A percentile compares a stretch with the other conserved stretches of the same genome.
Conservation (phyloP, 2,888 invertebrate species). For the Antitype chi region DNA sequence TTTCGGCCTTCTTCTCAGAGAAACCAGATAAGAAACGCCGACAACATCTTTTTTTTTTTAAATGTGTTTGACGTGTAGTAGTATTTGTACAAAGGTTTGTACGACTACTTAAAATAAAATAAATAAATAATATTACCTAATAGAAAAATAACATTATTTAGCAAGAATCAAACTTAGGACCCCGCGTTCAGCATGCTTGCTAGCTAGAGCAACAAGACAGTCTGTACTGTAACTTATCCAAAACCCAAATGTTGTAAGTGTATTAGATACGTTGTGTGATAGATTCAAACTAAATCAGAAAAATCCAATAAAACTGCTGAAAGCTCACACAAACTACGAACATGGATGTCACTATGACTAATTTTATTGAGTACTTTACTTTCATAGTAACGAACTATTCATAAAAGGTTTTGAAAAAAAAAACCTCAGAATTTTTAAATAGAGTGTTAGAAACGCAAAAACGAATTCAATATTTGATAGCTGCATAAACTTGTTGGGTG, state of each 20-base stretch:
- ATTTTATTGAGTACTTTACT: conserved; percentile 1
- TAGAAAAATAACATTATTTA: no score
- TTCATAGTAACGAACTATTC: not conserved
- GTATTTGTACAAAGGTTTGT: no score
- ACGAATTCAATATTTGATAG: not conserved
- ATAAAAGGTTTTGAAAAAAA: not conserved
- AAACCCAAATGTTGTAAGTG: not conserved
- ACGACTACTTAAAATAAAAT: no score
- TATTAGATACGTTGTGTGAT: not conserved
- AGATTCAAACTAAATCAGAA: not conserved
- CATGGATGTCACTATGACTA: not conserved
- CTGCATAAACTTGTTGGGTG: not conserved
- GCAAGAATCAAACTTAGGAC: not conserved
- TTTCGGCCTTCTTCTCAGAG: no score
- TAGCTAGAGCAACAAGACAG: no score
- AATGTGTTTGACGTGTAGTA: no score
- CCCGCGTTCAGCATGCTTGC: no score
- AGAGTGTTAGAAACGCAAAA: not conserved
- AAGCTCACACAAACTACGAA: not conserved
- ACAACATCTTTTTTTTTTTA: no score
- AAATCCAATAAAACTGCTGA: conserved; percentile 14
- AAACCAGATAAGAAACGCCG: no score
- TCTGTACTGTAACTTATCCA: not conserved
- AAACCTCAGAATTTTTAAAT: not conserved
- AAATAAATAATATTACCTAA: no score